Base-by-base conservation (phyloP, 2,797 vertebrate species). In the Menidia menidia region DNA sequence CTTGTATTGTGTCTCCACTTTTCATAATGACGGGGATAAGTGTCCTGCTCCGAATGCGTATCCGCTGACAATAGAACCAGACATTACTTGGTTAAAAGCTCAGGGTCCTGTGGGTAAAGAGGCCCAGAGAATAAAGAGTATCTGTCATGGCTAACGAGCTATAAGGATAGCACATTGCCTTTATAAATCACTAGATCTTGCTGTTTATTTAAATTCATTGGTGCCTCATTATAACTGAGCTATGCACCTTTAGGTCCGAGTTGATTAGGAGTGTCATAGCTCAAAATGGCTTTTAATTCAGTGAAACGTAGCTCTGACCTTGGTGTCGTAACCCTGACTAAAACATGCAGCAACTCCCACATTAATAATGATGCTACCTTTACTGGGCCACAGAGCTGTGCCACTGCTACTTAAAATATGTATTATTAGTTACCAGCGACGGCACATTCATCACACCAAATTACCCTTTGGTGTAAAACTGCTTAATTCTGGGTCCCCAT, bases 261-360 rank as follows among this genome's bases (percentile, higher is more conserved):
- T 96, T 98, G 96, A 98, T 98, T 98, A 98, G 96, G 94, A 96
- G 95, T 96, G 93, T 95, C 94, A 96, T 97, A 96, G 96, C 96
- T 98, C 96, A 98, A 97, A 97, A 97, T 98, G 97, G 95, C 96
- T 98, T 99, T 98, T 98, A 98, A 98, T 98, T 98, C 96, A 96
- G 94, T 93, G 92, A 98, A 98, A 98, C 95, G 95, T 91, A 86
- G 93, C 93, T 95, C 94, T 99, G 98, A 99, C 97, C 98, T 99
- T 98, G 95, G 88, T 96, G 96, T 95, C 93, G 96, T 96, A 97
- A 98, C 97, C 96, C 96, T 97, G 94, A 95, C 94, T 96, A 96
- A 97, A 97, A 96, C 95, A 96, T 94, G 94, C 94, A 91, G 94
- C 94, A 94, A 96, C 97, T 96, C 96, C 96, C 96, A 97, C 96